phyloP scores from a whole-genome alignment of 1,140 invertebrate species.

The Heterodera carotae region DNA sequence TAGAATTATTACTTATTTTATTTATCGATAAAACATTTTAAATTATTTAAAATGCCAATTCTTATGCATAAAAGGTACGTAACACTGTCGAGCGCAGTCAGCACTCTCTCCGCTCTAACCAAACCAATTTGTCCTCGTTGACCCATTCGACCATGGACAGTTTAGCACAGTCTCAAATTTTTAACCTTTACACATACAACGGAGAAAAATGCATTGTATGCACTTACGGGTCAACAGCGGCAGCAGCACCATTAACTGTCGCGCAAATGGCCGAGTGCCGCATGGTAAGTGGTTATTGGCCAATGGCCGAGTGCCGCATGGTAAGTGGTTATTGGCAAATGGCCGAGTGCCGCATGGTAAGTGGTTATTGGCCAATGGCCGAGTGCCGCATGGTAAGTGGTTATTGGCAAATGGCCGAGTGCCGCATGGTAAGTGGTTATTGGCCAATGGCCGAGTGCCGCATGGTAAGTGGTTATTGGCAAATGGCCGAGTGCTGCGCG shows the following conservation, averaged over 20 bases:
- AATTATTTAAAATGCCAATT: not conserved
- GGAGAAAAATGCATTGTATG: slow-evolving; percentile 53
- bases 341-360: no score
- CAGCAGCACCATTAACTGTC: slow-evolving; percentile 29
- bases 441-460: no score
- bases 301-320: no score
- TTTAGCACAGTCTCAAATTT: slow-evolving; percentile 55
- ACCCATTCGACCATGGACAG: slow-evolving; percentile 63
- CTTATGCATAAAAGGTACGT: not conserved
- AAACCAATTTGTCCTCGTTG: slow-evolving; percentile 46
- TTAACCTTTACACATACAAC: slow-evolving; percentile 48
- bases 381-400: no score
- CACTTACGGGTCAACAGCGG: slow-evolving; percentile 40
- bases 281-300: no score
- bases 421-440: no score
- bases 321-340: no score
- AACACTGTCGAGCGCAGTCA: not conserved
- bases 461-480: no score
- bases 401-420: no score
- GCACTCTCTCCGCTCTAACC: slow-evolving; percentile 27
- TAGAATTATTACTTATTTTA: no score
- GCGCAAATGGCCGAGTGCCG: slow-evolving; percentile 45
- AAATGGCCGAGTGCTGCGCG: slow-evolving; percentile 45
- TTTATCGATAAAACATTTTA: not conserved
- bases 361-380: no score